These are phyloP conservation scores for Scaptomyza hsui DNA, from an alignment of 1,140 invertebrate species.

Conservation along the genomic window DNA sequence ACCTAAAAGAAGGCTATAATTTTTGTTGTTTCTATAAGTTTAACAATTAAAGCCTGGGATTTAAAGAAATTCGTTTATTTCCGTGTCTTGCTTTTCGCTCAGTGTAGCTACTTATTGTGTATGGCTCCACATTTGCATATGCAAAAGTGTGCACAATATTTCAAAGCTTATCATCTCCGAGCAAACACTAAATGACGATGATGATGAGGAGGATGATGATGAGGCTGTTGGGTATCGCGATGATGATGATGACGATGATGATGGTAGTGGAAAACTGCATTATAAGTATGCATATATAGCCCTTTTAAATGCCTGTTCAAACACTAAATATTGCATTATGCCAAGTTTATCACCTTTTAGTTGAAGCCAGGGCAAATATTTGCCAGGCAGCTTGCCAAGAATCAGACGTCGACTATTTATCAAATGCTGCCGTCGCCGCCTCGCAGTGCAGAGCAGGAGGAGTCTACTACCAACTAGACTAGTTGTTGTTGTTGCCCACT, in stretches of 20 bases:
- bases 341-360: slow-evolving; percentile 70
- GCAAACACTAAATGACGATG: slow-evolving; percentile 45
- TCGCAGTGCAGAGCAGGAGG: too few species aligned
- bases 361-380: slow-evolving; percentile 61
- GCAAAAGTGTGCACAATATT: slow-evolving; percentile 55
- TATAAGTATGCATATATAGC: slow-evolving; percentile 40
- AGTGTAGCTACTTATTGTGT: slow-evolving; percentile 10
- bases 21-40: too few species aligned
- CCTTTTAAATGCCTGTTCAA: slow-evolving; percentile 56
- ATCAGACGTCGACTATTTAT: slow-evolving; percentile 44
- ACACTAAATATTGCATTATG: slow-evolving; percentile 70
- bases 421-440: too few species aligned
- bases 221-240: neutral
- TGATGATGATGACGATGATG: slow-evolving; percentile 9
- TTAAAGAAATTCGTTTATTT: too few species aligned
- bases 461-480: slow-evolving; percentile 12
- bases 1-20: too few species aligned
- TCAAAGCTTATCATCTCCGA: slow-evolving; percentile 59
- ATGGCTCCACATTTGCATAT: slow-evolving; percentile 46
- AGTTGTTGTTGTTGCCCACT: slow-evolving; percentile 45
- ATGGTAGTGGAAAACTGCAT: slow-evolving; percentile 33
- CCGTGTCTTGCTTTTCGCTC: neutral
- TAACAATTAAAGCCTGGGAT: too few species aligned
- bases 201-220: neutral
- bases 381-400: slow-evolving; percentile 39